phyloP scores from a whole-genome alignment of 2,113 vertebrate species.

The Craseonycteris thonglongyai region DNA sequence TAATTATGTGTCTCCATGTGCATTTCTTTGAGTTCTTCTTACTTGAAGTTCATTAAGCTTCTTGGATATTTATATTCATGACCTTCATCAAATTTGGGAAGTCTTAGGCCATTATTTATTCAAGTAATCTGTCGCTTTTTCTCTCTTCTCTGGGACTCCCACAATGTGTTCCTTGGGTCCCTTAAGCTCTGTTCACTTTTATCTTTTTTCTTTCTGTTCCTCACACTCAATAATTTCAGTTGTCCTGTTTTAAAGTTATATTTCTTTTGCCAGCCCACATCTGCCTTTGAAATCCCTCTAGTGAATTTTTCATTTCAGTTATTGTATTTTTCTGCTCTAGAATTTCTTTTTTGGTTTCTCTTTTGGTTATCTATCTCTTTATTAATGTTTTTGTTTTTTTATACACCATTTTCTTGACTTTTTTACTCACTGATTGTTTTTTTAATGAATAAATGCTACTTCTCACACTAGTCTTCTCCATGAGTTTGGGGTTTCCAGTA shows the following conservation, averaged over 20 bases:
- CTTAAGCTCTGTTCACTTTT: background rate
- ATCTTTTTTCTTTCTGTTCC: background rate
- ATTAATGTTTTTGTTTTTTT: background rate
- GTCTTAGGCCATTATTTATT: background rate
- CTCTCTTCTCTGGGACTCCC: background rate
- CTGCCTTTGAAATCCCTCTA: background rate
- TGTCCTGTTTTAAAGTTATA: background rate
- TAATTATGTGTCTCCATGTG: background rate
- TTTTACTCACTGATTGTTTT: background rate
- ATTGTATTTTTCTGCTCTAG: background rate
- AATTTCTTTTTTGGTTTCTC: background rate
- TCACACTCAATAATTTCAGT: background rate
- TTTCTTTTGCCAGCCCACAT: background rate
- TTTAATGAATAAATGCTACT: background rate
- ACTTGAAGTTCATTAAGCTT: background rate
- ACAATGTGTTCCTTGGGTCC: background rate
- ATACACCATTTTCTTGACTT: background rate
- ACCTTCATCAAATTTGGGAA: background rate
- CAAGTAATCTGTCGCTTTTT: background rate
- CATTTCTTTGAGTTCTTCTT: background rate
- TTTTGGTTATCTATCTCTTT: background rate
- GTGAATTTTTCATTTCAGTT: background rate
- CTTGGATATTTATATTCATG: background rate
- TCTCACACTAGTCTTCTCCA: background rate
- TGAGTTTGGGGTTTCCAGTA: background rate